Percentiles rank a stretch among this genome's conserved stretches.
Conservation (phyloP, 2,113 vertebrate species). For the Cryptoleucopteryx plumbea region DNA sequence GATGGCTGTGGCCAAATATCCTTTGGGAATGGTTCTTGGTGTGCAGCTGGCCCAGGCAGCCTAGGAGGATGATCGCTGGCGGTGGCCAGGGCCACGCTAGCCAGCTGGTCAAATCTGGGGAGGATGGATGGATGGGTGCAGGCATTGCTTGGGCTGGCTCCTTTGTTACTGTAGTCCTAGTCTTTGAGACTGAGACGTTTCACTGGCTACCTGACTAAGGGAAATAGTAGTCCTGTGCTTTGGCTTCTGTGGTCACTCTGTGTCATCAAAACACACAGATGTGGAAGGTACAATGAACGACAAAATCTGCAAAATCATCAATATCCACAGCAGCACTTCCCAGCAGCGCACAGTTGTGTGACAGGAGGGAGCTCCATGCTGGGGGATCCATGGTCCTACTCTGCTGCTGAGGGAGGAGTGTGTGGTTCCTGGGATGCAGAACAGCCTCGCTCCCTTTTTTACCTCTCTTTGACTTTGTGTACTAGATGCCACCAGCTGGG, state of each 20-base stretch:
- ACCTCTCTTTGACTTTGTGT: background rate
- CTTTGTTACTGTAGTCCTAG: background rate
- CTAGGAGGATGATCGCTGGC: too few species aligned
- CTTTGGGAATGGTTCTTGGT: background rate
- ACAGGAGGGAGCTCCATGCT: background rate
- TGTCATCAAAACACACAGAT: background rate
- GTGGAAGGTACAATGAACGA: background rate
- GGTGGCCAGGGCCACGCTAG: background rate
- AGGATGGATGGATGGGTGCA: background rate
- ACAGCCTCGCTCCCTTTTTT: background rate
- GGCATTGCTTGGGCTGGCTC: background rate
- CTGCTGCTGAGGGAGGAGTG: background rate
- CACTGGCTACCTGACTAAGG: background rate
- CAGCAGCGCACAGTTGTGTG: background rate
- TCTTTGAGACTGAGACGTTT: background rate
- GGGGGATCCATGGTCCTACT: background rate
- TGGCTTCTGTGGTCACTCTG: background rate
- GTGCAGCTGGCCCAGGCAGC: rapidly evolving
- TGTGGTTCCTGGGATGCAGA: background rate
- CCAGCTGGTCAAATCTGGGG: background rate
- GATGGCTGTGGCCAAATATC: background rate
- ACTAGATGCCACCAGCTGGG: background rate
- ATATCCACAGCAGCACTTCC: background rate
- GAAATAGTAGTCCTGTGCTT: background rate
- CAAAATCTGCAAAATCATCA: background rate